Evolutionary conservation across 2,113 vertebrate species (phyloP), one percentile per base, ranked within the genome.

Genomic region (Hyperoodon ampullatus): DNA sequence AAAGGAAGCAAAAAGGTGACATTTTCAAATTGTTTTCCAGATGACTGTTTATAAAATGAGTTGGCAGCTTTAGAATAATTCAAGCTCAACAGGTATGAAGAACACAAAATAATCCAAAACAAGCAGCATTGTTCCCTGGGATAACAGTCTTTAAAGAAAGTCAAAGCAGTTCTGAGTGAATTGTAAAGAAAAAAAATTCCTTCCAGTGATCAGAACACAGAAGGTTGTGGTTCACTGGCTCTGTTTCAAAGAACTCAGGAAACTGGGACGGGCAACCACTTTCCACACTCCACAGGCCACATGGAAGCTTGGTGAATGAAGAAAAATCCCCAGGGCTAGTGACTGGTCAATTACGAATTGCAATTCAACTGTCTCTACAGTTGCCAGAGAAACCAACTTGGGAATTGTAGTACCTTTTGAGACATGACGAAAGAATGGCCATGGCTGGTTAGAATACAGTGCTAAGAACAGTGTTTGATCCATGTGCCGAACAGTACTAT

Each of bases 171-270:
- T 94, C 63, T 97, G 95, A 97, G 96, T 95, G 90, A 87, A 93
- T 84, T 44, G 12, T 71, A 90, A 94, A 84, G 50, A 5, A 86
- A 18, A 65, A 74, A 70, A n/a, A 77, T 16, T n/a, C n/a, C 77
- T 93, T 92, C 83, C 83, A 96, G 80, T 90, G 95, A 93, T 94
- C 93, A 97, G 96, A 96, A 93, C 78, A 93, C 95, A 95, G 92
- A 94, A 66, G 35, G 95, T 77, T 93, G 83, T 98, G 92, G 74
- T 97, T 98, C 96, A 97, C 78, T 96, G 95, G 70, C 50, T 96
- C 75, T 84, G 70, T 72, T 83, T 97, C 92, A 98, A 98, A 97
- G 84, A 93, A 93, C 44, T 74, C 92, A 97, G 97, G 97, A 98
- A 97, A 84, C 92, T 95, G 92, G 93, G 92, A 90, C 89, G 90